Base-by-base conservation (phyloP, 2,888 invertebrate genomes). In the Leptinotarsa peninsularis region DNA sequence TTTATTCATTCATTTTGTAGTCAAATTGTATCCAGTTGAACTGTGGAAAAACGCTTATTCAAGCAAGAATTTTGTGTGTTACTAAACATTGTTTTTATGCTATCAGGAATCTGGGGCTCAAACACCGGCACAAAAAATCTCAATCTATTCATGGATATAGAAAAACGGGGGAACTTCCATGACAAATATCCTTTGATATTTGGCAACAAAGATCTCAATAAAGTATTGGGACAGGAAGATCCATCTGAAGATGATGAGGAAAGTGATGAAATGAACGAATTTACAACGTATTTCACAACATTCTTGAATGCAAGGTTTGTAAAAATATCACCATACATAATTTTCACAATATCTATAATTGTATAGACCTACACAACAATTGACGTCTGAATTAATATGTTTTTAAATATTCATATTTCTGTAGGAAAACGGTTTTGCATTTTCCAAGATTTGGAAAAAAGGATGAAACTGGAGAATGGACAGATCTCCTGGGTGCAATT, bases 401-500 rank as follows among this genome's bases (percentile, higher is more conserved):
- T 68, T 50, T 54, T 73, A 15, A 49, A 14, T 56, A 15, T 21
- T 69, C 27, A 2, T 43, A 52, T 43, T 66, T n/a, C 54, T 78
- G 15, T 63, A 83, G 83, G 60, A 73, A 77, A 67, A 56, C 60
- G 17, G 74, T 76, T 49, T 50, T 73, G 52, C 68, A 72, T 10
- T 83, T 76, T 70, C 68, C 87, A 43, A 88, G 87, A 73, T 81
- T 89, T 10, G 89, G 89, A 1, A 84, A 85, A 83, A 79, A 87
- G 86, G 74, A 79, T 17, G 72, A 71, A 3, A 91, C 91, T 79
- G 92, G 92, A 21, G 88, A 90, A 1, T 93, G 92, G 92, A 91
- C 90, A 0, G 91, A 92, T 43, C 88, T 93, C 33, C 88, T 93
- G 3, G 91, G 91, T 0, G 92, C 90, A 7, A 88, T 93, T 1